Evolutionary conservation across 2,797 vertebrate species (phyloP).

Genomic region (Leuciscus waleckii): DNA sequence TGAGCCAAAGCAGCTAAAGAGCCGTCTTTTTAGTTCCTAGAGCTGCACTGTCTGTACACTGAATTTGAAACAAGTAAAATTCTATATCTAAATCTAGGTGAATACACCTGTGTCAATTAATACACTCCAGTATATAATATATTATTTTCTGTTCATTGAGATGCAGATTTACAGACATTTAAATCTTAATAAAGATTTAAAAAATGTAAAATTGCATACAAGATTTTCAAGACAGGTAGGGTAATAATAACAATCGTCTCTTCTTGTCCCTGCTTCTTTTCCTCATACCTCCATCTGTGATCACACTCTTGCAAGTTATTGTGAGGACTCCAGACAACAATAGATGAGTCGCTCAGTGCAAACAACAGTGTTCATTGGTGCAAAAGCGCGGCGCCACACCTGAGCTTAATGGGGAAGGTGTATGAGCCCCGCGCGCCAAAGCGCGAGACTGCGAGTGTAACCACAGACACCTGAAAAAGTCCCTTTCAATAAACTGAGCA

Average conservation of each 20-base stretch:
- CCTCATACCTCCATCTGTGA: not conserved
- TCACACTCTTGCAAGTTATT: not conserved
- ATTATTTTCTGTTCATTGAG: not conserved
- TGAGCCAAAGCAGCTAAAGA: not conserved
- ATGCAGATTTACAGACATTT: not conserved
- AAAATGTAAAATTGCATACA: not conserved
- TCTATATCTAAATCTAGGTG: not conserved
- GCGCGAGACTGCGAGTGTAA: too few relatives aligned
- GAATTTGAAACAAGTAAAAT: not conserved
- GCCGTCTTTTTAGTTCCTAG: not conserved
- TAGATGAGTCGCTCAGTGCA: constrained; percentile 50
- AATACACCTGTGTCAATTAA: not conserved
- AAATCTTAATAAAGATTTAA: not conserved
- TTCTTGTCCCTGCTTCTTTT: constrained; percentile 1
- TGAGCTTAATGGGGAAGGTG: too few relatives aligned
- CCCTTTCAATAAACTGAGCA: not conserved
- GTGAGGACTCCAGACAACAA: constrained; percentile 39
- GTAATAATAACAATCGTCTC: not conserved
- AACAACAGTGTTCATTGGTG: constrained; percentile 50
- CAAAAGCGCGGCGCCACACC: too few relatives aligned
- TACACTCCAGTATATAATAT: too few relatives aligned
- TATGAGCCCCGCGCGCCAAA: too few relatives aligned
- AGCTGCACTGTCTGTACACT: not conserved
- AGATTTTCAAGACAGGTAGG: not conserved
- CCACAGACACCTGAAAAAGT: constrained; percentile 29